Percentiles rank a stretch among this genome's conserved stretches.
Evolutionary conservation across 1,140 invertebrate species (phyloP).

Genomic region (Littorina saxatilis): DNA sequence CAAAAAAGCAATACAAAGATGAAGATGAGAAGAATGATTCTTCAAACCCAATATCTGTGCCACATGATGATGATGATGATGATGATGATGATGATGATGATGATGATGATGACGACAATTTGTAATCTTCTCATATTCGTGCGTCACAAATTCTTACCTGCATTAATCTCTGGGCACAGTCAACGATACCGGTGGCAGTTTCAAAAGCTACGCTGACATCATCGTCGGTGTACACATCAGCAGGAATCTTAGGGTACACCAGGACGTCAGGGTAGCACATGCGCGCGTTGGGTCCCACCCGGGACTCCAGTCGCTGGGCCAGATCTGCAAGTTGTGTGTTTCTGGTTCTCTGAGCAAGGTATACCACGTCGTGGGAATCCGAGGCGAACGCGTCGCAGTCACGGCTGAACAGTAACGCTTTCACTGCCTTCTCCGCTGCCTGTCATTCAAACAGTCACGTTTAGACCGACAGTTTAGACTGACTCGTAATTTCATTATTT

Average conservation of each 20-base stretch:
- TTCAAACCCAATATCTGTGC: no score
- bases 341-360: neutral
- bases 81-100: no score
- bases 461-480: no score
- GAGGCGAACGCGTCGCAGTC: constrained; percentile 5
- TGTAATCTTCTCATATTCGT: no score
- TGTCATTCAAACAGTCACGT: neutral
- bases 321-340: constrained; percentile 9
- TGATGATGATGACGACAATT: no score
- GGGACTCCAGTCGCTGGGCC: constrained; percentile 3
- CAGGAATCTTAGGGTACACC: constrained; percentile 29
- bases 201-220: constrained; percentile 28
- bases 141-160: no score
- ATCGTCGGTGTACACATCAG: constrained; percentile 38
- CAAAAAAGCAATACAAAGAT: no score
- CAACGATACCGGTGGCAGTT: constrained; percentile 20
- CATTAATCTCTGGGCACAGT: constrained; percentile 13
- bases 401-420: constrained; percentile 38
- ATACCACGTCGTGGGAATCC: constrained; percentile 18
- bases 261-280: constrained; percentile 46
- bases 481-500: no score
- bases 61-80: no score
- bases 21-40: no score
- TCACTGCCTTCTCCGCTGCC: constrained; percentile 49
- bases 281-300: constrained; percentile 28